A percentile compares a stretch with the other conserved stretches of the same genome.
These are phyloP conservation scores for Erpetoichthys calabaricus DNA, from an alignment of 2,797 vertebrate genomes.

Conservation along the genomic window DNA sequence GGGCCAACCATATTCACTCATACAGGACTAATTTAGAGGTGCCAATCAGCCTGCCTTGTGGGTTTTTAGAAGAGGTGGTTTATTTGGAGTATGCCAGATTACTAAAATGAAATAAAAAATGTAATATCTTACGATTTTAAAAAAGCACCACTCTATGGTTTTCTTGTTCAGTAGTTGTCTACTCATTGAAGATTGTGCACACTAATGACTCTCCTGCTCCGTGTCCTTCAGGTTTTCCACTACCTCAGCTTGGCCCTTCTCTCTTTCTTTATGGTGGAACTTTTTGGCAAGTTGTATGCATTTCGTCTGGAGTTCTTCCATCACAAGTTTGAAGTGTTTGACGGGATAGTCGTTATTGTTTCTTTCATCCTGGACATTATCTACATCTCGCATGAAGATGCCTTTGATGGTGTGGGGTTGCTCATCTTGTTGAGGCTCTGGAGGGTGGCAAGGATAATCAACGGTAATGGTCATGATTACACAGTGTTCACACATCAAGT, in stretches of 20 bases:
- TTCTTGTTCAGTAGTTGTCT: too few relatives aligned
- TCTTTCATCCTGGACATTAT: constrained; percentile 78
- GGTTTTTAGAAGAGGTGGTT: too few relatives aligned
- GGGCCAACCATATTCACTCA: too few relatives aligned
- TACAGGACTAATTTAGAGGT: too few relatives aligned
- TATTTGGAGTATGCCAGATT: too few relatives aligned
- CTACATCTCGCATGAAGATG: constrained; percentile 61
- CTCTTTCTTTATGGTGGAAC: constrained; percentile 76
- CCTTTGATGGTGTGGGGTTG: constrained; percentile 70
- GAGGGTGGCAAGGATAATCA: constrained; percentile 89
- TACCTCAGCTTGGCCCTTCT: constrained; percentile 76
- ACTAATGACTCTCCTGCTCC: neutral
- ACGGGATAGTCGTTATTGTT: constrained; percentile 62
- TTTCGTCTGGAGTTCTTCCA: constrained; percentile 78
- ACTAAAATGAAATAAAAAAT: too few relatives aligned
- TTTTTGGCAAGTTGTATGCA: constrained; percentile 69
- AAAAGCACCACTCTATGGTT: too few relatives aligned
- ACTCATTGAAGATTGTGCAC: too few relatives aligned
- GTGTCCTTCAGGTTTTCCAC: constrained; percentile 69
- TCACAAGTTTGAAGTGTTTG: constrained; percentile 92
- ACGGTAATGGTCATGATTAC: constrained; percentile 45
- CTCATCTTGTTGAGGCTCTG: constrained; percentile 85
- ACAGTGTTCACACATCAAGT: accelerated
- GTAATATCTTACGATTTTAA: too few relatives aligned
- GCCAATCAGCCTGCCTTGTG: too few relatives aligned